These are phyloP conservation scores for Sylvilagus floridanus DNA, from an alignment of 2,797 vertebrate species.

Conservation along the genomic window DNA sequence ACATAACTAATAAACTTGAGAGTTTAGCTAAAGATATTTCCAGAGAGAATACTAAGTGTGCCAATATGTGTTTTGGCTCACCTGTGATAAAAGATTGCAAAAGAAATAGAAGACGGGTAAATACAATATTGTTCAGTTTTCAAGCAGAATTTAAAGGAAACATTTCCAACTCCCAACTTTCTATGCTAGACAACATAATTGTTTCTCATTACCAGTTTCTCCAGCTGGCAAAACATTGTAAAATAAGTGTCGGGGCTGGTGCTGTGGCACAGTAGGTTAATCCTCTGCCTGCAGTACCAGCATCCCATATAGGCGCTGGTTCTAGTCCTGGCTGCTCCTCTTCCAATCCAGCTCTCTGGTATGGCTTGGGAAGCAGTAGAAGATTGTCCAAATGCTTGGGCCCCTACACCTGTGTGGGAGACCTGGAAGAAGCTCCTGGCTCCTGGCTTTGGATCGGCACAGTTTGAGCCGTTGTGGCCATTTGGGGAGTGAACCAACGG, in stretches of 20 bases:
- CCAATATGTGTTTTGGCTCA: not conserved
- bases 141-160: slow-evolving; percentile 20
- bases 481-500: too few relatives aligned
- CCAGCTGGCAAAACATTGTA: slow-evolving; percentile 23
- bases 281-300: too few relatives aligned
- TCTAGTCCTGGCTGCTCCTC: too few relatives aligned
- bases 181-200: not conserved
- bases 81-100: not conserved
- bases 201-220: slow-evolving; percentile 8
- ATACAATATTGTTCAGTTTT: not conserved
- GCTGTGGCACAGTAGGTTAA: too few relatives aligned
- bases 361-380: too few relatives aligned
- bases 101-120: not conserved
- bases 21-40: slow-evolving; percentile 4
- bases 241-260: not conserved
- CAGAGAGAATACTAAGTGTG: not conserved
- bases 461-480: too few relatives aligned
- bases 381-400: too few relatives aligned
- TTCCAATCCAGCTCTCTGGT: too few relatives aligned
- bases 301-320: too few relatives aligned
- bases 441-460: too few relatives aligned
- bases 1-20: not conserved
- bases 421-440: too few relatives aligned
- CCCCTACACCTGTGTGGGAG: too few relatives aligned
- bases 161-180: not conserved